A percentile compares a stretch with the other conserved stretches of the same genome.
Conservation (phyloP, 2,888 invertebrate genomes). For the Napeogenes sylphis region DNA sequence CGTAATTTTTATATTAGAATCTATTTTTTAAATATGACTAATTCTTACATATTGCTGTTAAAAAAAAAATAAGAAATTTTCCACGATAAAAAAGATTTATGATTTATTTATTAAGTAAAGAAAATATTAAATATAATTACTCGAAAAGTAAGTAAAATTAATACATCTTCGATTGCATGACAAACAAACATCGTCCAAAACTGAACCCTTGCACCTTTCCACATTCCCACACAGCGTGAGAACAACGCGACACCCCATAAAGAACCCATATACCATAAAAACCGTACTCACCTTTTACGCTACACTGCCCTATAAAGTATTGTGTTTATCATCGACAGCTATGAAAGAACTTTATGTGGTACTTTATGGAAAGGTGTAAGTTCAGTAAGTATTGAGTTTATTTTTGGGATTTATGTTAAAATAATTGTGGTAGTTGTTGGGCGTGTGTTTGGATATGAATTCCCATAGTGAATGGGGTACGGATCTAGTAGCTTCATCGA, state of each 20-base stretch:
- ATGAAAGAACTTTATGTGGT: constrained; percentile 37
- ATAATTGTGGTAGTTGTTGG: constrained; percentile 48
- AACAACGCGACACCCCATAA: constrained; percentile 59
- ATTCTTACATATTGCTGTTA: no score
- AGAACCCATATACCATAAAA: constrained; percentile 56
- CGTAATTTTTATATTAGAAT: background rate
- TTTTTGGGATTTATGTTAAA: constrained; percentile 26
- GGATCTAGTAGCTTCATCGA: constrained; percentile 59
- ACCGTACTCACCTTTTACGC: constrained; percentile 53
- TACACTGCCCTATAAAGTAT: constrained; percentile 49
- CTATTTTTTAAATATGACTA: no score
- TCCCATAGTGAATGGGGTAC: constrained; percentile 68
- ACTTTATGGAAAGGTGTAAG: constrained; percentile 52
- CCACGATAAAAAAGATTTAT: no score
- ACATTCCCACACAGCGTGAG: constrained; percentile 76
- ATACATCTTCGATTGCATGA: constrained; percentile 32
- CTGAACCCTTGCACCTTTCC: constrained; percentile 66
- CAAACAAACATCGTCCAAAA: constrained; percentile 40
- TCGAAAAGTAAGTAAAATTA: background rate
- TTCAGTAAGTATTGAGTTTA: constrained; percentile 50
- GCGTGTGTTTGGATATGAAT: constrained; percentile 54
- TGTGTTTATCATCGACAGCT: constrained; percentile 36
- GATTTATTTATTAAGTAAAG: background rate
- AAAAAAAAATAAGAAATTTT: no score
- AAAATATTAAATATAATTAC: background rate